Evolutionary conservation across 2,113 vertebrate species (phyloP), one percentile per base, ranked within the genome.

Genomic region (Beaufortia kweichowensis): DNA sequence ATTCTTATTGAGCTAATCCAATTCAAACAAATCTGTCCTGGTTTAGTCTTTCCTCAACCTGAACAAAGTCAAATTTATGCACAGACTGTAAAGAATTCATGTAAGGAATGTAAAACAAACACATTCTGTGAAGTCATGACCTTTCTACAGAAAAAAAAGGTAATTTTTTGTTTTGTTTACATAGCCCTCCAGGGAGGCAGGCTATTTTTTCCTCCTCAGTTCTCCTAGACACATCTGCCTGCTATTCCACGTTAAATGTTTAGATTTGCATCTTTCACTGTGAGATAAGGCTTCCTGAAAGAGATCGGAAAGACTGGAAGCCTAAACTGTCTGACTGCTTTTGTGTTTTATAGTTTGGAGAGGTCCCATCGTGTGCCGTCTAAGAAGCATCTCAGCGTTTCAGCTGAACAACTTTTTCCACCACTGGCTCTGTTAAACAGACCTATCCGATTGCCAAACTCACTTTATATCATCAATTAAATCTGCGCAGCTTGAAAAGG

Each of bases 211-310:
- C 41, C 46, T 55, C 50, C 35, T 73, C 56, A 56, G 26, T 60
- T 59, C n/a, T 72, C 35, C 79, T 35, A 50, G 29, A 59, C 65
- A 69, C 78, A 82, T 76, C 75, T 82, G 77, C 73, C 76, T 35
- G 75, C 48, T 53, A 75, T 74, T 75, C 79, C 31, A 72, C 43
- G 53, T 57, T 68, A 69, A 62, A 69, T 60, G 57, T 77, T 77
- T 62, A 73, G 59, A 84, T 81, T 81, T 64, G 62, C 61, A 77
- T 81, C 77, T 84, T 77, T 79, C 62, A 46, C 48, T 63, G 61
- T 48, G 66, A 72, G 41, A 84, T 70, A 75, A 81, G 65, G 72
- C 59, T 78, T 70, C 65, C 59, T 62, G 69, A 70, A 73, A 33
- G 63, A 67, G 63, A 67, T 74, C 62, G 39, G 78, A 79, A 73